Base-by-base conservation (phyloP, 2,888 invertebrate species). In the Morpho helenor region DNA sequence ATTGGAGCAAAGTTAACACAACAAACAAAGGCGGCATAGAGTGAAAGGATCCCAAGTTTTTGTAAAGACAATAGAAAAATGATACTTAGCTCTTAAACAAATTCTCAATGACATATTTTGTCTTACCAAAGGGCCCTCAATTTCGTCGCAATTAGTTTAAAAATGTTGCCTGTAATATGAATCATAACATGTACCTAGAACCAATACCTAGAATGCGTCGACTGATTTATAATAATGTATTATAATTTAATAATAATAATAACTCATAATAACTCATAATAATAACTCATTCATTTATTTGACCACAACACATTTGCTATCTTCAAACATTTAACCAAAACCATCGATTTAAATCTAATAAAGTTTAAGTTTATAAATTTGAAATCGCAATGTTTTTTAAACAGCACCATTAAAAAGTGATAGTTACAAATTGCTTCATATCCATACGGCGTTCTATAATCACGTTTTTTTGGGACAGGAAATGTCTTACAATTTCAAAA, bases 341-440 rank as follows among this genome's bases (percentile, higher is more conserved):
- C 31, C 31, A 31, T 31, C 31, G 31, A 31, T 31, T 31, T 31
- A 31, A 31, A 1, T 31, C 31, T 31, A 31, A 31, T 31, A 31
- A 31, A 31, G 31, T 31, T 31, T 0, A 85, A 80, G 80, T 75
- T 80, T 81, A 78, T 74, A 76, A 79, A 73, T 69, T 76, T 72
- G 70, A 65, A 78, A 85, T 84, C 85, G 81, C 86, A 83, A 77
- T 82, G 80, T 79, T 78, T 82, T 83, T 87, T 82, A 84, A 83
- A 86, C 83, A 80, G 78, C 73, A 78, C 80, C 82, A 87, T 87
- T 86, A 87, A 84, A 84, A 83, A 82, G 81, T 83, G 87, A 86
- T 85, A 84, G 85, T 82, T 72, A 87, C 86, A 86, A 87, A 87
- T 86, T 77, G 79, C 46, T 58, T 55, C 54, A 56, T 60, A 59